Evolutionary conservation across 2,888 invertebrate species (phyloP).

Genomic region (Venusia cambrica): DNA sequence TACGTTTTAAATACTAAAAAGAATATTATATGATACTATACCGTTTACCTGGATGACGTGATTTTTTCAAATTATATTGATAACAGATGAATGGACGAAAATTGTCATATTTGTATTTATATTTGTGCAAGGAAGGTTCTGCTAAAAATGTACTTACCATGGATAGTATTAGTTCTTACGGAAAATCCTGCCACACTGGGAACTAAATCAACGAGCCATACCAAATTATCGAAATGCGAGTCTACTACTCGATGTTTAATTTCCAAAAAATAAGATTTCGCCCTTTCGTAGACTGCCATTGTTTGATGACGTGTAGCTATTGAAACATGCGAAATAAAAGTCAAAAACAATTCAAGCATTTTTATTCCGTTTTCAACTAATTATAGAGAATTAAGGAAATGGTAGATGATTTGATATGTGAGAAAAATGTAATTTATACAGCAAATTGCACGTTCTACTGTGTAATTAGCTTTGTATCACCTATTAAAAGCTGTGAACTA

Average conservation of each 20-base stretch:
- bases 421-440: conserved; percentile 9
- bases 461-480: conserved; percentile 18
- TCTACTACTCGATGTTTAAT: conserved; percentile 34
- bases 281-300: conserved; percentile 27
- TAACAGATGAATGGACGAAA: too few relatives aligned
- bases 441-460: conserved; percentile 12
- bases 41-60: too few relatives aligned
- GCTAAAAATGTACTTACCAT: conserved; percentile 36
- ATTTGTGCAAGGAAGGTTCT: too few relatives aligned
- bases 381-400: conserved; percentile 4
- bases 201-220: conserved; percentile 49
- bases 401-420: background rate
- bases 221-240: conserved; percentile 44
- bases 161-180: conserved; percentile 38
- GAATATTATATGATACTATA: too few relatives aligned
- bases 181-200: conserved; percentile 52
- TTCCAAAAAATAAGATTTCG: conserved; percentile 25
- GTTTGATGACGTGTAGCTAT: too few relatives aligned
- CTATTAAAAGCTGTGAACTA: conserved; percentile 20
- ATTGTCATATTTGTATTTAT: too few relatives aligned
- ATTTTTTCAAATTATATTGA: too few relatives aligned
- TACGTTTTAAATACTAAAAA: too few relatives aligned
- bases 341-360: conserved; percentile 3
- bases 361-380: conserved; percentile 4
- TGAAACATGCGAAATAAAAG: conserved; percentile 6